Evolutionary conservation across 2,797 vertebrate genomes (phyloP).

Genomic region (Merluccius polli): DNA sequence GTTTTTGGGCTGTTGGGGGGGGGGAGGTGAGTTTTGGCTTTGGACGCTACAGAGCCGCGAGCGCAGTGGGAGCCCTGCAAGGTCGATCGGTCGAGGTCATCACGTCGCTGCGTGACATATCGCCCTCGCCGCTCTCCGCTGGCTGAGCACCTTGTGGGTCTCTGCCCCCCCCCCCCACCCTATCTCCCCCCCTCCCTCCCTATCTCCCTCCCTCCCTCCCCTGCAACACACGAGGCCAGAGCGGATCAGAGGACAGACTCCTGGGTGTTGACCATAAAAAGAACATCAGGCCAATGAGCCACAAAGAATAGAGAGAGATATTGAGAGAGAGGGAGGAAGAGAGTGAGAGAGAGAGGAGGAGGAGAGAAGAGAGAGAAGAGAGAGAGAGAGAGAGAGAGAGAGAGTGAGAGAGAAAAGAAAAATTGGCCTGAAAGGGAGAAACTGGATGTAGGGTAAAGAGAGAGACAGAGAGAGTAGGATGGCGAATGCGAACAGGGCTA

Average conservation of each 20-base stretch:
- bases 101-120: constrained; percentile 70
- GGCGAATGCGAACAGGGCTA: constrained; percentile 27
- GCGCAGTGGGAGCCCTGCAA: constrained; percentile 61
- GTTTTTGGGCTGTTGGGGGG: background rate
- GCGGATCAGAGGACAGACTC: constrained; percentile 85
- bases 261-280: constrained; percentile 99
- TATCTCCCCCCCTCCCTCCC: background rate
- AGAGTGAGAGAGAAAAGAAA: constrained; percentile 18
- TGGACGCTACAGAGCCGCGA: constrained; percentile 49
- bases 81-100: constrained; percentile 66
- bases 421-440: background rate
- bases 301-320: constrained; percentile 69
- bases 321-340: constrained; percentile 71
- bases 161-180: constrained; percentile 30
- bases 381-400: constrained; percentile 22
- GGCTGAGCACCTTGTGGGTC: constrained; percentile 60
- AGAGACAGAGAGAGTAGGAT: background rate
- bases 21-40: background rate
- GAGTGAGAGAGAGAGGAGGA: constrained; percentile 73
- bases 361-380: constrained; percentile 35
- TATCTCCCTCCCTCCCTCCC: constrained; percentile 47
- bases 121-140: constrained; percentile 56
- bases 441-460: background rate
- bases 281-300: constrained; percentile 98
- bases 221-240: constrained; percentile 59